A percentile compares a stretch with the other conserved stretches of the same genome.
These are phyloP conservation scores for Cheirogaleus medius DNA, from an alignment of 2,113 vertebrate species.

Conservation along the genomic window DNA sequence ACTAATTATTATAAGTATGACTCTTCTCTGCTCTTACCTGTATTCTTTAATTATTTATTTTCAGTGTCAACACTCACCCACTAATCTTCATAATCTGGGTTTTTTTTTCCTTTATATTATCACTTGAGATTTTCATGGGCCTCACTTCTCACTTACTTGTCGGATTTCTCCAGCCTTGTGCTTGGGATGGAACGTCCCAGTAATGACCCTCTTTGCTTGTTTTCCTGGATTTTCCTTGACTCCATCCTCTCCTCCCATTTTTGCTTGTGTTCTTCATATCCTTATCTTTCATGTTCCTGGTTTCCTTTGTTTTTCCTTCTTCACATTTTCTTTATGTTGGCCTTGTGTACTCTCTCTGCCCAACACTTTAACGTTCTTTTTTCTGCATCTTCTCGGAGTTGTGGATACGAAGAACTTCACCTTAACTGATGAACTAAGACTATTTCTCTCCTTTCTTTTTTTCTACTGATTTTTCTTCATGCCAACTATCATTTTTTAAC, in stretches of 20 bases:
- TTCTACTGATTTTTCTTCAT: background rate
- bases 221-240: background rate
- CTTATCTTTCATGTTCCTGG: background rate
- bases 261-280: background rate
- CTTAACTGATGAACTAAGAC: background rate
- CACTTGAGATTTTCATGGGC: background rate
- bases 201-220: background rate
- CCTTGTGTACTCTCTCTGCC: background rate
- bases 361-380: background rate
- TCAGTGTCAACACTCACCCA: background rate
- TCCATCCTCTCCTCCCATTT: background rate
- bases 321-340: background rate
- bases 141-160: background rate
- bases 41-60: conserved; percentile 35
- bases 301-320: background rate
- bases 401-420: no score
- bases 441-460: background rate
- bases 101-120: background rate
- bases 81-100: background rate
- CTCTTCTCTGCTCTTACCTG: background rate
- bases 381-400: background rate
- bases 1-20: background rate
- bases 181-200: background rate
- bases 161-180: background rate
- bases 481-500: background rate